Evolutionary conservation across 2,797 vertebrate species (phyloP), one percentile per base, ranked within the genome.

Genomic region (Oreochromis grahami): DNA sequence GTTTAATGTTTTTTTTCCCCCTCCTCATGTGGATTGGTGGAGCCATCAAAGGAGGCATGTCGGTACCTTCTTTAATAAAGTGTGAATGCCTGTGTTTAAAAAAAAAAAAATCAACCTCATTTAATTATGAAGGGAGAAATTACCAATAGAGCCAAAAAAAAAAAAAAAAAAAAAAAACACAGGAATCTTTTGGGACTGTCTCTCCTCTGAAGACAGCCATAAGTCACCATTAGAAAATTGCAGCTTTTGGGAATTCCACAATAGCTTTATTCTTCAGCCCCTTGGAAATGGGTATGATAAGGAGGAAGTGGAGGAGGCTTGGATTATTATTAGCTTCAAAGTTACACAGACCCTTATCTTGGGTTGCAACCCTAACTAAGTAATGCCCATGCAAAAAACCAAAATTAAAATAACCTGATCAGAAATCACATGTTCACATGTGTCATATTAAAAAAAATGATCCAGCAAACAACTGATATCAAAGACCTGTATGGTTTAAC

Each of bases 1-100:
- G 29, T 60, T 1, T 60, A 60, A 36, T 60, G 3, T 8, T 8
- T 4, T 34, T 11, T 41, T 17, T 21, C 7, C 1, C 0, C 32
- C 17, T 60, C 58, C 58, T 36, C 58, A n/a, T 17, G 19, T 34
- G 15, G 56, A 34, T 36, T 63, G 32, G 58, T 63, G 1, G 58
- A 36, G 32, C 58, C 32, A 63, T 68, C 36, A 24, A 68, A 68
- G n/a, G 12, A 1, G n/a, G 12, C 63, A 24, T 41, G 12, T 21
- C 36, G 8, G 7, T 41, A 41, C 5, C 36, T 14, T 41, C 63
- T 41, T 41, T 41, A 68, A 24, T 41, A 41, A 68, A 68, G n/a
- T 24, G n/a, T 41, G 63, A 24, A 68, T 15, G n/a, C 12, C 60
- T 65, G 60, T 60, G 58, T 60, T 60, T n/a, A n/a, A n/a, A n/a